Evolutionary conservation across 2,113 vertebrate genomes (phyloP).

Genomic region (Nanorana parkeri): DNA sequence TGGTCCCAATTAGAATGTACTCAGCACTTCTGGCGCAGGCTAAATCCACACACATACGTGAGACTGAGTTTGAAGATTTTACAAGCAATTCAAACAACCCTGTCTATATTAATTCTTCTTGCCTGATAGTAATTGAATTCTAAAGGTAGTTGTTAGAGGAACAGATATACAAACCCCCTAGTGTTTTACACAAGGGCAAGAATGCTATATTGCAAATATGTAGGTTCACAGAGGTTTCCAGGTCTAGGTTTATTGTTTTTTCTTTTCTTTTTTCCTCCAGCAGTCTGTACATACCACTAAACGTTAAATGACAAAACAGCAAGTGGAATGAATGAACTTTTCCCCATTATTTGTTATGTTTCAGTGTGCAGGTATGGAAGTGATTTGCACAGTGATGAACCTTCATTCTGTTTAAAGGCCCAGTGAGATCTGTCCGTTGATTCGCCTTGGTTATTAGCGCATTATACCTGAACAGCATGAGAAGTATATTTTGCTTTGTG

Average conservation of each 20-base stretch:
- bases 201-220: constrained; percentile 21
- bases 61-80: constrained; percentile 47
- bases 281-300: constrained; percentile 71
- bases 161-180: constrained; percentile 42
- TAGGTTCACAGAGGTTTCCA: constrained; percentile 55
- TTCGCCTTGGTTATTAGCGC: too few species aligned
- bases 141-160: constrained; percentile 55
- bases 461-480: too few species aligned
- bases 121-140: constrained; percentile 56
- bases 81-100: constrained; percentile 55
- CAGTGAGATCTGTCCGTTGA: too few species aligned
- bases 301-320: constrained; percentile 64
- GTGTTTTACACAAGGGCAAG: constrained; percentile 48
- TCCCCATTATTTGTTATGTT: too few species aligned
- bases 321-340: too few species aligned
- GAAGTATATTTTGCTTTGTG: too few species aligned
- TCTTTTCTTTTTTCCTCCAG: constrained; percentile 77
- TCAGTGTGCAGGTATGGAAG: too few species aligned
- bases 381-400: too few species aligned
- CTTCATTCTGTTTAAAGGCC: too few species aligned
- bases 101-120: constrained; percentile 54
- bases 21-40: constrained; percentile 43
- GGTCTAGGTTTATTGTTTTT: constrained; percentile 64
- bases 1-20: constrained; percentile 53
- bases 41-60: constrained; percentile 45